Conservation (phyloP, 2,888 invertebrate species). For the Drosophila anomalata region DNA sequence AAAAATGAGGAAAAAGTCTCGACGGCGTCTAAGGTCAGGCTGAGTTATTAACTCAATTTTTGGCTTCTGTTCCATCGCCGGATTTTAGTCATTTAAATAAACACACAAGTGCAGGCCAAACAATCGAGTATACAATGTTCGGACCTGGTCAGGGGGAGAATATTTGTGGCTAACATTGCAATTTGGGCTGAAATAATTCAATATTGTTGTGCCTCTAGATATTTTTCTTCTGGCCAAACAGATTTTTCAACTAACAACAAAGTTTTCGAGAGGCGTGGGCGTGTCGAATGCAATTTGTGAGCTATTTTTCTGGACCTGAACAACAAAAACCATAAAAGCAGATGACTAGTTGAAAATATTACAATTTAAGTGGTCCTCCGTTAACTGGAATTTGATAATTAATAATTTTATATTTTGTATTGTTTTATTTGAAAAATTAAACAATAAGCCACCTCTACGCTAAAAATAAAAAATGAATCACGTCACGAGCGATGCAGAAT, state of each 20-base stretch:
- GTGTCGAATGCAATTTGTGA: conserved; percentile 45
- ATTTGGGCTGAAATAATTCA: conserved; percentile 56
- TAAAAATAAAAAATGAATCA: conserved; percentile 20
- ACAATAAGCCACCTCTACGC: not conserved
- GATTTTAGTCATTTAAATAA: conserved; percentile 69
- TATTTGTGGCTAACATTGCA: conserved; percentile 50
- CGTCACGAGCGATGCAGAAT: not conserved
- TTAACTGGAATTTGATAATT: not conserved
- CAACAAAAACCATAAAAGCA: conserved; percentile 7
- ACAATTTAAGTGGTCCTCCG: not conserved
- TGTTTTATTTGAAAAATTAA: not conserved
- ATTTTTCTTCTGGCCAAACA: conserved; percentile 52
- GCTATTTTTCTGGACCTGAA: conserved; percentile 14
- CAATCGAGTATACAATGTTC: conserved; percentile 8
- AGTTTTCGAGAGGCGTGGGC: conserved; percentile 60
- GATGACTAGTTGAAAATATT: not conserved
- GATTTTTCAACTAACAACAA: conserved; percentile 59
- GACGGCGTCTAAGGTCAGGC: conserved; percentile 39
- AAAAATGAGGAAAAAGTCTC: conserved; percentile 49
- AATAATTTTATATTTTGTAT: not conserved
- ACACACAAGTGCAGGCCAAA: conserved; percentile 46
- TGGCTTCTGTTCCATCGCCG: conserved; percentile 56
- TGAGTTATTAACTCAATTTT: conserved; percentile 72
- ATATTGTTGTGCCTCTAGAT: conserved; percentile 35
- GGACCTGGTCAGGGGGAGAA: conserved; percentile 9